These are phyloP conservation scores for Endotricha flammealis DNA, from an alignment of 2,888 invertebrate species.

Conservation along the genomic window DNA sequence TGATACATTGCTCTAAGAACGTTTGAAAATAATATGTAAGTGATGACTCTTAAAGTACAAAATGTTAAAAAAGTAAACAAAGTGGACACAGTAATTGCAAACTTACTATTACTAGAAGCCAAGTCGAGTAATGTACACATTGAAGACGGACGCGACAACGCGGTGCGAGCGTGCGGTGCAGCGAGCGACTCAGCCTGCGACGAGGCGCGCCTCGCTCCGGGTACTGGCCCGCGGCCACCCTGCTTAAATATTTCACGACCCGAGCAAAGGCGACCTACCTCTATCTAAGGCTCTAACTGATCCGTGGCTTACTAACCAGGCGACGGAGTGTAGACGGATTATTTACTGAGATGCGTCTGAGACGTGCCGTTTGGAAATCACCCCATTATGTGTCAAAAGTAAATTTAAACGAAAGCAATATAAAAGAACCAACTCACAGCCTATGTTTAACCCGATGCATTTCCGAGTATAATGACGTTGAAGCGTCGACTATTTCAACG, in stretches of 20 bases:
- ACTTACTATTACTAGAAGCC: slow-evolving; percentile 66
- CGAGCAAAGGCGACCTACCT: slow-evolving; percentile 13
- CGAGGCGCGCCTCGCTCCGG: slow-evolving; percentile 10
- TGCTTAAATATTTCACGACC: slow-evolving; percentile 15
- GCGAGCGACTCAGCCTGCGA: slow-evolving; percentile 28
- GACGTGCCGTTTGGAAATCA: slow-evolving; percentile 72
- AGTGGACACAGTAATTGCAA: slow-evolving; percentile 59
- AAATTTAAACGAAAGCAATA: slow-evolving; percentile 57
- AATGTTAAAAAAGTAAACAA: slow-evolving; percentile 57
- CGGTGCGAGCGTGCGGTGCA: slow-evolving; percentile 46
- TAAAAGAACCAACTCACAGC: slow-evolving; percentile 76
- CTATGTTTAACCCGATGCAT: slow-evolving; percentile 64
- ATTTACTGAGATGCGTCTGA: slow-evolving; percentile 70
- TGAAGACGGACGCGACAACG: slow-evolving; percentile 63
- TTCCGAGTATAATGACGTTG: slow-evolving; percentile 41
- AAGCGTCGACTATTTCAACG: slow-evolving; percentile 46
- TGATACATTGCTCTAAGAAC: slow-evolving; percentile 57
- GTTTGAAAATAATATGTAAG: slow-evolving; percentile 45
- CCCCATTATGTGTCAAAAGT: slow-evolving; percentile 47
- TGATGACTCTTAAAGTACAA: slow-evolving; percentile 58
- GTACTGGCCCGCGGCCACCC: slow-evolving; percentile 1
- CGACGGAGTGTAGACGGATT: slow-evolving; percentile 75
- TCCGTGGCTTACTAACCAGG: slow-evolving; percentile 49
- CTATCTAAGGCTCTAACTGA: slow-evolving; percentile 22
- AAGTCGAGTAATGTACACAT: slow-evolving; percentile 66